Evolutionary conservation across 1,140 invertebrate genomes (phyloP), one percentile per base, ranked within the genome.

Genomic region (Ceratina australensis): DNA sequence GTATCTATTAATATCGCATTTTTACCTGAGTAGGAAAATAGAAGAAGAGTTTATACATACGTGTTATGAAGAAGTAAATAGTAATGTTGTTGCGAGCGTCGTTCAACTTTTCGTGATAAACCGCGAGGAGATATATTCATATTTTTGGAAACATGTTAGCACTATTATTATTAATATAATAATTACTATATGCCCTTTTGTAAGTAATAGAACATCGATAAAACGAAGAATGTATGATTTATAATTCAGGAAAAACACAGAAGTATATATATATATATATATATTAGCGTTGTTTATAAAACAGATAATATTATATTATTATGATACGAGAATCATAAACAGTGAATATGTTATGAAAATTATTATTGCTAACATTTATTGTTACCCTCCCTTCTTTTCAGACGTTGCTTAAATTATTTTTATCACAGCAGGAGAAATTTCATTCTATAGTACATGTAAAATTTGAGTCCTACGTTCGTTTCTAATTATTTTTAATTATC

Each of bases 291-390:
- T 91, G 88, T 91, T 91, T 92, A 42, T 42, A 91, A 89, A 88
- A 90, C 86, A 90, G 69, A 90, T 89, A 91, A 90, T 92, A 90
- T 91, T 92, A 90, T 92, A 91, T 91, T 92, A 91, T 91, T 89
- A 89, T 91, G 85, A 88, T 91, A 89, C 86, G 59, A 87, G 73
- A 85, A 90, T 88, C 84, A 87, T 90, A 86, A 90, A 89, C 87
- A 90, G 90, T 91, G 84, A 90, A 90, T 90, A 89, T 89, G 89
- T 90, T 91, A 90, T 91, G 85, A 86, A 90, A 84, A 80, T 60
- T 28, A 3, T 59, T 20, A 26, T 22, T 67, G 13, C 63, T 20
- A 22, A 72, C 61, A 52, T 68, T 78, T 20, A 20, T 60, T 63
- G 22, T n/a, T 67, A 16, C 33, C 57, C 5, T 26, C 20, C 49